Evolutionary conservation across 2,113 vertebrate genomes (phyloP).

Genomic region (Muscicapa adusta): DNA sequence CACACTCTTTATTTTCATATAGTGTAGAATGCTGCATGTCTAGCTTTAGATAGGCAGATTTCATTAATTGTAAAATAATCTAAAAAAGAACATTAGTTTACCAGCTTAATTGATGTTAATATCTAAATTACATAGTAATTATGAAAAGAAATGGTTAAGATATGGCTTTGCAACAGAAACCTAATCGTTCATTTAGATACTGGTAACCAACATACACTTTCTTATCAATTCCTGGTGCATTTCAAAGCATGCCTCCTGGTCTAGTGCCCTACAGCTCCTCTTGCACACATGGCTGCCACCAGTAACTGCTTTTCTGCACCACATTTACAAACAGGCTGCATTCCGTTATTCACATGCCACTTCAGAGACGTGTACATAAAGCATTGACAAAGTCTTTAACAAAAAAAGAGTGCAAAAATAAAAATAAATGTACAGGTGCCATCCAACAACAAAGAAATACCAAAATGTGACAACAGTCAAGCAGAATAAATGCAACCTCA

Average conservation of each 20-base stretch:
- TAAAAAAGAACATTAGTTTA: conserved; percentile 35
- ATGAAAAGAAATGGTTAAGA: conserved; percentile 31
- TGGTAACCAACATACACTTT: conserved; percentile 8
- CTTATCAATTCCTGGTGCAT: conserved; percentile 30
- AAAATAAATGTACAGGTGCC: not conserved
- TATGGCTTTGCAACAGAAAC: not conserved
- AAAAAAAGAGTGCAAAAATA: not conserved
- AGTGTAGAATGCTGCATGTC: not conserved
- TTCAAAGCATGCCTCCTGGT: conserved; percentile 46
- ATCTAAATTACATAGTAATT: conserved; percentile 60
- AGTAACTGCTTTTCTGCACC: not conserved
- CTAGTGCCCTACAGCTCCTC: not conserved
- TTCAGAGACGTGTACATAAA: not conserved
- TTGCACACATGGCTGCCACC: not conserved
- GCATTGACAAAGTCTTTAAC: not conserved
- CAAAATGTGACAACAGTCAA: conserved; percentile 4
- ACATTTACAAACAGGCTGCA: not conserved
- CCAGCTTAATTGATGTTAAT: conserved; percentile 46
- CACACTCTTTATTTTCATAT: not conserved
- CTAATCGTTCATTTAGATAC: conserved; percentile 1
- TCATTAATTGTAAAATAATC: conserved; percentile 46
- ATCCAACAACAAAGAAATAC: not conserved
- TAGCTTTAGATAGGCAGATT: conserved; percentile 27
- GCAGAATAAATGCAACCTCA: conserved; percentile 29
- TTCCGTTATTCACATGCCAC: conserved; percentile 11